These are phyloP conservation scores for Morelia viridis DNA, from an alignment of 2,797 vertebrate genomes.

Conservation along the genomic window DNA sequence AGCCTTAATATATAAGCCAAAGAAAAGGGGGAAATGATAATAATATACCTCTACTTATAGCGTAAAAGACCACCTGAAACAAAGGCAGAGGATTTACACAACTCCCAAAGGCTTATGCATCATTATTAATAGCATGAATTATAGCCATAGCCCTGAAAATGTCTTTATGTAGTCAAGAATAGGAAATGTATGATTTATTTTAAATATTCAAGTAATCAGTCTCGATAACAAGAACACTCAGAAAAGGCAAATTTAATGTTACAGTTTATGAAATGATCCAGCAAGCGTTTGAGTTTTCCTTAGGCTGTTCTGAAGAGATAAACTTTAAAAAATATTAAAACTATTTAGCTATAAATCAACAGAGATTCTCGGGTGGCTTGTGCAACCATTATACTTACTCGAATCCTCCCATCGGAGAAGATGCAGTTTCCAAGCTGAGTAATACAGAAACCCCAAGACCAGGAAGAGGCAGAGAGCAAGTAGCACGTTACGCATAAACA, in stretches of 20 bases:
- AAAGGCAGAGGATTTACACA: not conserved
- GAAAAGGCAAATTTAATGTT: conserved; percentile 42
- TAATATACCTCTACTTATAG: not conserved
- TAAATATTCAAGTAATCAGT: conserved; percentile 28
- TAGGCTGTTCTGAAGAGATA: conserved; percentile 28
- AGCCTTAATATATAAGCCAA: not conserved
- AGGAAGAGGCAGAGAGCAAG: conserved; percentile 92
- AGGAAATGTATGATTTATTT: not conserved
- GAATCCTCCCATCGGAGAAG: conserved; percentile 90
- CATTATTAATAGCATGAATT: conserved; percentile 1
- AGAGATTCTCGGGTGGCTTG: not conserved
- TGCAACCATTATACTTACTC: conserved; percentile 81
- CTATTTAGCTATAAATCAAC: not conserved
- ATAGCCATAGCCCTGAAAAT: not conserved
- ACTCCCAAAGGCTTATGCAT: not conserved
- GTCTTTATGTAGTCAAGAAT: not conserved
- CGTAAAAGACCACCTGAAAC: not conserved
- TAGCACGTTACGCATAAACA: conserved; percentile 91
- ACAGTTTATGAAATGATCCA: conserved; percentile 39
- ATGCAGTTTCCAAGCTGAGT: conserved; percentile 92
- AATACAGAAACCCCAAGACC: conserved; percentile 95
- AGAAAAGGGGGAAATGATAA: not conserved
- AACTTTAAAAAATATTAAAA: conserved; percentile 24
- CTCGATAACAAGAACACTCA: conserved; percentile 50
- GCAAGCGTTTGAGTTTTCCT: conserved; percentile 40